phyloP scores from a whole-genome alignment of 2,888 invertebrate genomes.

The Leptinotarsa tumamoca region DNA sequence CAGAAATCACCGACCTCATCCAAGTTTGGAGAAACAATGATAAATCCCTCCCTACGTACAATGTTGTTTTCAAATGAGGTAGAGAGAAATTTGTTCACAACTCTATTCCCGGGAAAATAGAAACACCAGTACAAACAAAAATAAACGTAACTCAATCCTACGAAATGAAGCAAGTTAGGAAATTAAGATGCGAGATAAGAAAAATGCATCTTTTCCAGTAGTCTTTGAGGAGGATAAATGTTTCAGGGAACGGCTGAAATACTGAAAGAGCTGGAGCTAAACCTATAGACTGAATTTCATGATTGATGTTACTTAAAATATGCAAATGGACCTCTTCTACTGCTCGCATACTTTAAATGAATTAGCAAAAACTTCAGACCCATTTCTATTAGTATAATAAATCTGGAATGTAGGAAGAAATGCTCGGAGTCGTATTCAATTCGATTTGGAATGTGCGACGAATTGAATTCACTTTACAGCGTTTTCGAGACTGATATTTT shows the following conservation, averaged over 20 bases:
- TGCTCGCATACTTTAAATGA: slow-evolving; percentile 12
- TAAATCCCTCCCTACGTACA: slow-evolving; percentile 22
- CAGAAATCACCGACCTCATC: not conserved
- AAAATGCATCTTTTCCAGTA: slow-evolving; percentile 26
- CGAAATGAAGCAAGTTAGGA: slow-evolving; percentile 9
- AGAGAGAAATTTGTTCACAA: slow-evolving; percentile 15
- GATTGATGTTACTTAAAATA: slow-evolving; percentile 23
- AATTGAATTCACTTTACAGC: slow-evolving; percentile 31
- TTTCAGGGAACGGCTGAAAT: slow-evolving; percentile 12
- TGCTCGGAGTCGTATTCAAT: slow-evolving; percentile 9
- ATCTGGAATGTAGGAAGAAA: slow-evolving; percentile 9
- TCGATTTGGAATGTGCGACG: slow-evolving; percentile 15
- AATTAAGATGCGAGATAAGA: slow-evolving; percentile 22
- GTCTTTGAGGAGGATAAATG: slow-evolving; percentile 20
- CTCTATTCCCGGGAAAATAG: not conserved
- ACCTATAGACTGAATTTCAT: slow-evolving; percentile 21
- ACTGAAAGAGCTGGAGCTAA: slow-evolving; percentile 10
- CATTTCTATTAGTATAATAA: slow-evolving; percentile 16
- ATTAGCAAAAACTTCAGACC: slow-evolving; percentile 16
- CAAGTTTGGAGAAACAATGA: not conserved
- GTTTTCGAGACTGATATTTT: slow-evolving; percentile 29
- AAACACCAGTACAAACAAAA: slow-evolving; percentile 19
- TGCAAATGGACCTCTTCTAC: slow-evolving; percentile 18
- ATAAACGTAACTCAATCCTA: slow-evolving; percentile 15
- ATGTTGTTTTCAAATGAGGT: slow-evolving; percentile 22